A percentile compares a stretch with the other conserved stretches of the same genome.
Conservation (phyloP, 2,888 invertebrate genomes). For the Acleris laterana region DNA sequence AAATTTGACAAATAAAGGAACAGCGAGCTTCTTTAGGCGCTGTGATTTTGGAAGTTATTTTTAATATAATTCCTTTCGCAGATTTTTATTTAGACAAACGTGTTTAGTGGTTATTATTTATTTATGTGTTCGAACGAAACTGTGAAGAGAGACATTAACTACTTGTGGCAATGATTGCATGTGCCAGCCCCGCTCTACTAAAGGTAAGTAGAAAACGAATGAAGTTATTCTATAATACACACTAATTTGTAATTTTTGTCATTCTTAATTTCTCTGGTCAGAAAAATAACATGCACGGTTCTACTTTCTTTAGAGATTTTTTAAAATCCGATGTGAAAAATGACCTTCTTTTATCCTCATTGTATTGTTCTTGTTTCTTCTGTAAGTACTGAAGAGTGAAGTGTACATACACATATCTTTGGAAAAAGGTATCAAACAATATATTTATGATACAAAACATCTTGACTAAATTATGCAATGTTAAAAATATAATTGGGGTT, state of each 20-base stretch:
- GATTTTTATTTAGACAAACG: constrained; percentile 29
- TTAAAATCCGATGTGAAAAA: too few relatives aligned
- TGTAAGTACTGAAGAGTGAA: too few relatives aligned
- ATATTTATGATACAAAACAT: too few relatives aligned
- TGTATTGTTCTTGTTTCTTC: too few relatives aligned
- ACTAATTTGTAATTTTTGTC: too few relatives aligned
- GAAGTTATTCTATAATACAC: not conserved
- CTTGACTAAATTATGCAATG: too few relatives aligned
- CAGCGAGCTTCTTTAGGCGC: constrained; percentile 4
- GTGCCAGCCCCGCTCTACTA: constrained; percentile 58
- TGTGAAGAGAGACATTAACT: constrained; percentile 48
- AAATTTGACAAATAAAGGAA: constrained; percentile 23
- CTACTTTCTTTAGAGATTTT: too few relatives aligned
- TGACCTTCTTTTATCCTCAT: too few relatives aligned
- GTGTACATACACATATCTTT: too few relatives aligned
- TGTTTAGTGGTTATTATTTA: constrained; percentile 30
- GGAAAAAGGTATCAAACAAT: too few relatives aligned
- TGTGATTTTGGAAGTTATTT: not conserved
- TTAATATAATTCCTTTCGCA: constrained; percentile 13
- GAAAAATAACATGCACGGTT: constrained; percentile 1
- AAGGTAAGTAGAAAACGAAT: constrained; percentile 60
- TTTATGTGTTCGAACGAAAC: constrained; percentile 43
- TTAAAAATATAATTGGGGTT: too few relatives aligned
- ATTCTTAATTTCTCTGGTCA: too few relatives aligned
- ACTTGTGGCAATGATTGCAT: constrained; percentile 66